Base-by-base conservation (phyloP, 2,113 vertebrate genomes). In the Prolemur simus region DNA sequence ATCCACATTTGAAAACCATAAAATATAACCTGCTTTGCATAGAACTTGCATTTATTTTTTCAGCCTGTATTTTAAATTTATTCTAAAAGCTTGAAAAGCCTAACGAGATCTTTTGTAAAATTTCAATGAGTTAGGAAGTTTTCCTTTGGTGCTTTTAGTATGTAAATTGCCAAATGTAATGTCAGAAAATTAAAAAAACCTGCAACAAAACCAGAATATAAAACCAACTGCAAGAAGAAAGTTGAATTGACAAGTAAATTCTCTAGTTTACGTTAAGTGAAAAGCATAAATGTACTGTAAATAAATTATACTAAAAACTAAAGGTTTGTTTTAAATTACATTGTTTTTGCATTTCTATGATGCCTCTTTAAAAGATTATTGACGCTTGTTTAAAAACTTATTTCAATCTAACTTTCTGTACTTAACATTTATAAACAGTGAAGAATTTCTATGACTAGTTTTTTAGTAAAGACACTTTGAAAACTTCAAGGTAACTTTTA, bases 151-250 rank as follows among this genome's bases (percentile, higher is more conserved):
- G 80, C 3, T 86, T 82, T 93, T 87, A 69, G 68, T 34, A 7
- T 83, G 66, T 64, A 77, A 89, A 71, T 11, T 85, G 5, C 10
- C 7, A 73, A 52, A 85, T 73, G 20, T 71, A 52, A 73, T 66
- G 66, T 54, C 20, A 74, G 18, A 86, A 97, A 76, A 89, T 89
- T 86, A 69, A 94, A 90, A 90, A 90, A 78, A 77, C 58, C 71
- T 37, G 9, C 15, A 39, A 56, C 82, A 78, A 42, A 93, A 58
- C 5, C 21, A 56, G 89, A 77, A 91, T 80, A 78, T n/a, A 93
- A 93, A 95, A 69, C 12, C 63, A 74, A 69, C 5, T 76, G 2
- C 21, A 34, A 60, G 49, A 87, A 66, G 32, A 90, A 84, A 84
- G 8, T 37, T 71, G 39, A 97, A 89, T 52, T 81, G 82, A 71